Evolutionary conservation across 2,113 vertebrate genomes (phyloP).

Genomic region (Neolamprologus falcicula): DNA sequence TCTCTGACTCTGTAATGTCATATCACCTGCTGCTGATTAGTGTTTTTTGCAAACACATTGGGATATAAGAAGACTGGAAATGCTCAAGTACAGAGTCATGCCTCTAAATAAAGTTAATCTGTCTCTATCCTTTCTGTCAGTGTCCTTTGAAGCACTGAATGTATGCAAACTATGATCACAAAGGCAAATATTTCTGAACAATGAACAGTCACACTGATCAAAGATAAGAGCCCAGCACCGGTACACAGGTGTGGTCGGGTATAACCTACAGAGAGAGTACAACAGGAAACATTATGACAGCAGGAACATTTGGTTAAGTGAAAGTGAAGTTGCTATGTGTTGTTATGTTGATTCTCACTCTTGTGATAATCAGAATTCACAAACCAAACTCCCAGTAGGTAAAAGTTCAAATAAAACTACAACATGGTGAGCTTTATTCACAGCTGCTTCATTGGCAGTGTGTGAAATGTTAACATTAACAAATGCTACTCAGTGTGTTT

Average conservation of each 20-base stretch:
- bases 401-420: neutral
- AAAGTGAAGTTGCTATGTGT: neutral
- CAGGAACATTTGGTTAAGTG: neutral
- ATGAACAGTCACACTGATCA: neutral
- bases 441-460: neutral
- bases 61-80: neutral
- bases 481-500: neutral
- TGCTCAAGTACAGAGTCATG: neutral
- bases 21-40: neutral
- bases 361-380: neutral
- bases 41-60: neutral
- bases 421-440: neutral
- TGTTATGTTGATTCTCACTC: neutral
- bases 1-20: rapidly evolving
- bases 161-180: neutral
- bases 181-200: neutral
- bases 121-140: neutral
- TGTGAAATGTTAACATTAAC: neutral
- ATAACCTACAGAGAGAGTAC: neutral
- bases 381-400: neutral
- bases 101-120: neutral
- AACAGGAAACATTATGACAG: neutral
- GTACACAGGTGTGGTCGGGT: neutral
- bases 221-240: neutral
- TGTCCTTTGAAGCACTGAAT: neutral